Percentiles rank a stretch among this genome's conserved stretches.
These are phyloP conservation scores for Nasonia vitripennis DNA, from an alignment of 1,140 invertebrate genomes.

Conservation along the genomic window DNA sequence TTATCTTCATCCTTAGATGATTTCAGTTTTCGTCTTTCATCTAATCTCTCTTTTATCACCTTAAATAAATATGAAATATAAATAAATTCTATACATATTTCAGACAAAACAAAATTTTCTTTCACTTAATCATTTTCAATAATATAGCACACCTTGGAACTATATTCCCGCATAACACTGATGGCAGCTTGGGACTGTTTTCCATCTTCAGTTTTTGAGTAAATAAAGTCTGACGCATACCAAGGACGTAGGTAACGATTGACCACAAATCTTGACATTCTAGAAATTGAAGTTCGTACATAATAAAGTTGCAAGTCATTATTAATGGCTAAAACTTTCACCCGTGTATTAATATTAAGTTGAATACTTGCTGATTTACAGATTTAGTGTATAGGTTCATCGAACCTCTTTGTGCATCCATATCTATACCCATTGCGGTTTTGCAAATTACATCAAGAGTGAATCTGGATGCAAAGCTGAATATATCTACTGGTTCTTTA, in stretches of 20 bases:
- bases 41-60: background rate
- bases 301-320: too few relatives aligned
- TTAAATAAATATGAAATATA: background rate
- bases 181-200: slow-evolving; percentile 61
- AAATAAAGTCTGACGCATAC: slow-evolving; percentile 59
- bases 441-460: slow-evolving; percentile 90
- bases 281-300: background rate
- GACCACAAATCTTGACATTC: background rate
- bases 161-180: slow-evolving; percentile 63
- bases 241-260: slow-evolving; percentile 36
- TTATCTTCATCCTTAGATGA: background rate
- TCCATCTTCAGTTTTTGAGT: slow-evolving; percentile 60
- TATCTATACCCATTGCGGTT: slow-evolving; percentile 88
- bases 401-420: slow-evolving; percentile 83
- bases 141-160: slow-evolving; percentile 57
- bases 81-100: too few relatives aligned
- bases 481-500: slow-evolving; percentile 77
- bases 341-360: background rate
- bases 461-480: slow-evolving; percentile 79
- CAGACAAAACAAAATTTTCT: background rate
- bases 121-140: too few relatives aligned
- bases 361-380: slow-evolving; percentile 72
- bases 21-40: background rate
- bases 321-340: background rate
- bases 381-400: slow-evolving; percentile 85